These are phyloP conservation scores for Gymnopithys bicolor DNA, from an alignment of 2,797 vertebrate species.

Conservation along the genomic window DNA sequence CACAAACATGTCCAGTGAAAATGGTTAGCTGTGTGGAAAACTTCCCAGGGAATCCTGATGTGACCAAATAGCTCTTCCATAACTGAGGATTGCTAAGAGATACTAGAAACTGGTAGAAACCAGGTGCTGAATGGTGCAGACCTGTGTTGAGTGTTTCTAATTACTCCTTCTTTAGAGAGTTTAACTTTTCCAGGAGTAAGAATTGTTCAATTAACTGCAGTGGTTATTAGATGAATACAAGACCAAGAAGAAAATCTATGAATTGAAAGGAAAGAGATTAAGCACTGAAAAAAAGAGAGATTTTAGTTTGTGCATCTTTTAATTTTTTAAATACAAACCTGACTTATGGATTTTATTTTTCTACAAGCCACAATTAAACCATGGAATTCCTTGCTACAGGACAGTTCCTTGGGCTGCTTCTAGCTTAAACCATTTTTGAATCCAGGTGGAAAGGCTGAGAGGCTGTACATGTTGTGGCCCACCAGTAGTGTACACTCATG, in stretches of 20 bases:
- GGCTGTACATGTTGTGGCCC: neutral
- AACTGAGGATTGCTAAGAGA: neutral
- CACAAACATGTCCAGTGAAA: neutral
- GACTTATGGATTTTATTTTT: neutral
- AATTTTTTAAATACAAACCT: neutral
- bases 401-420: neutral
- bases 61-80: neutral
- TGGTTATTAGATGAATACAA: neutral
- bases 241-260: neutral
- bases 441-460: neutral
- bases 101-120: neutral
- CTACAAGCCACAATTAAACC: neutral
- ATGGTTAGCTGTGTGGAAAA: neutral
- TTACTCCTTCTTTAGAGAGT: neutral
- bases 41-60: neutral
- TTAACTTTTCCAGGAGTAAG: neutral
- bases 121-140: neutral
- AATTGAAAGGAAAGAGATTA: neutral
- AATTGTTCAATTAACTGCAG: neutral
- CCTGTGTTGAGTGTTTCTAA: neutral
- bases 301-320: neutral
- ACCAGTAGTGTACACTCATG: accelerated
- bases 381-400: neutral
- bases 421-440: neutral
- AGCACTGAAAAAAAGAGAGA: neutral